Evolutionary conservation across 1,140 invertebrate genomes (phyloP), one percentile per base, ranked within the genome.

Genomic region (Scaptomyza hsui): DNA sequence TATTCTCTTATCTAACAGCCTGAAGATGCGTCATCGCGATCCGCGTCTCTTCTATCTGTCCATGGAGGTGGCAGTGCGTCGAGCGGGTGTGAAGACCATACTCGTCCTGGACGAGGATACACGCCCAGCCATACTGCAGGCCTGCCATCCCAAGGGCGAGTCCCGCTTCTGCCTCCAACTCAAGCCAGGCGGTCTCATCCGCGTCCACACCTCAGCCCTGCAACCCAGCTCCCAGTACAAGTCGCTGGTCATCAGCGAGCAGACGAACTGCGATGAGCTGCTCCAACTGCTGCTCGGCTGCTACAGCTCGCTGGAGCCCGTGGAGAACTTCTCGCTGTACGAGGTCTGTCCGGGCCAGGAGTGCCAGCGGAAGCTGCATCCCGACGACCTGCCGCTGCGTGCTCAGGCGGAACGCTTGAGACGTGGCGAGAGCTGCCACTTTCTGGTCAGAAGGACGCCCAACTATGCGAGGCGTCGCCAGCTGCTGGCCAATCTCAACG

Each of bases 211-310:
- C 82, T 96, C 96, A 37, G 96, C 96, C 35, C 92, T 98, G 49
- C 97, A 97, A 94, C 95, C 95, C 44, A 97, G 95, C 92, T 98
- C 97, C 0, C 96, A 97, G 92, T 98, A 98, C 93, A 98, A 98
- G 92, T 97, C 96, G 78, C 92, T 98, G 60, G 93, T 98, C 53
- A 96, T 98, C 67, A 97, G 97, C 57, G 96, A 98, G 72, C 93
- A 95, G 78, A 98, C 97, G 16, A 97, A 96, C n/a, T 96, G 96
- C 3, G 96, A 97, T 89, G 97, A 98, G 92, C 92, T 98, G 53
- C 94, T 98, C 57, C 95, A 96, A 72, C 94, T 98, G 74, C 91
- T 98, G 39, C 93, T 98, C 13, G 95, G 95, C 71, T 98, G 96
- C 92, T 97, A 97, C 85, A 96, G 95, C 90, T 97, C 95, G 16